phyloP scores from a whole-genome alignment of 2,888 invertebrate species.

The Helicoverpa assulta region DNA sequence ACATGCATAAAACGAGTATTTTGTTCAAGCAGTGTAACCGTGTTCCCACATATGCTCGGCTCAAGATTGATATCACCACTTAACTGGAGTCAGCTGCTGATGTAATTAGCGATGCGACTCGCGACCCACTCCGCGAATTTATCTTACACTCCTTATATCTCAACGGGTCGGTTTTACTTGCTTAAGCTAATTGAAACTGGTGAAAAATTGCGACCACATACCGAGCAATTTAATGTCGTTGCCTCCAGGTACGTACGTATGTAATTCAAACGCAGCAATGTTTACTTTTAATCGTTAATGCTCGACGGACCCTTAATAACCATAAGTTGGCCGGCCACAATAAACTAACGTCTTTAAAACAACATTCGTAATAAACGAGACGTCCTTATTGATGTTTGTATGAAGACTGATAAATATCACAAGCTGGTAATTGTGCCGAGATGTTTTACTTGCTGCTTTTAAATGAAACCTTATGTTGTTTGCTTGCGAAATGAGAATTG shows the following conservation, averaged over 20 bases:
- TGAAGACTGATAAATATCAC: conserved; percentile 51
- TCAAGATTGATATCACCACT: conserved; percentile 82
- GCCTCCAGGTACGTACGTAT: conserved; percentile 67
- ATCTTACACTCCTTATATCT: conserved; percentile 69
- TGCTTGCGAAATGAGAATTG: conserved; percentile 48
- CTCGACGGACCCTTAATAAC: conserved; percentile 50
- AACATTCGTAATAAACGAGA: conserved; percentile 58
- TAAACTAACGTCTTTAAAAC: conserved; percentile 62
- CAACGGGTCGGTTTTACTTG: conserved; percentile 65
- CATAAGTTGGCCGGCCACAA: conserved; percentile 54
- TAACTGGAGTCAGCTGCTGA: conserved; percentile 81
- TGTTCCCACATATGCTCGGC: conserved; percentile 73
- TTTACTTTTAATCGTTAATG: conserved; percentile 66
- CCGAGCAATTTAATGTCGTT: conserved; percentile 74
- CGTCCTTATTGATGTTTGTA: conserved; percentile 52
- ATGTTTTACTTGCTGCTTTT: conserved; percentile 35
- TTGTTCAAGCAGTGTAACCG: conserved; percentile 63
- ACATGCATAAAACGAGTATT: conserved; percentile 66
- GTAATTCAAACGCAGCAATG: conserved; percentile 66
- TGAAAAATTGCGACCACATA: conserved; percentile 84
- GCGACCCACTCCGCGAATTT: conserved; percentile 67
- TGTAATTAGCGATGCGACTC: conserved; percentile 78
- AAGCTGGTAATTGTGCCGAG: conserved; percentile 38
- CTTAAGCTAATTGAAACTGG: conserved; percentile 78
- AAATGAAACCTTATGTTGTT: conserved; percentile 42